Evolutionary conservation across 2,888 invertebrate genomes (phyloP).

Genomic region (Mimas tiliae): DNA sequence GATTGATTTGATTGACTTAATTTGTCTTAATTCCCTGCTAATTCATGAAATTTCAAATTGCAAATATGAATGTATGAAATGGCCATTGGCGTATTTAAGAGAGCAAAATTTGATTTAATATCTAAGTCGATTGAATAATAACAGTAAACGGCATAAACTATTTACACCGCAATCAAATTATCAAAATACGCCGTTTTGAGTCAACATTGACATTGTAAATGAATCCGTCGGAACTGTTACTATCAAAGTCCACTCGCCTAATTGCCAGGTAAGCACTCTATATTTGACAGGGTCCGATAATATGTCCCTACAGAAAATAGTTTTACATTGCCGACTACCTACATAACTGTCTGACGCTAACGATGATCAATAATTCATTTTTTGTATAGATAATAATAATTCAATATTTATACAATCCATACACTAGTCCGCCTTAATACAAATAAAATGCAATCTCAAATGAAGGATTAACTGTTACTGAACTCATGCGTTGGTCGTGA

Average conservation of each 20-base stretch:
- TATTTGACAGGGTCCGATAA: not conserved
- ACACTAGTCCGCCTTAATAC: not conserved
- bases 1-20: too few species aligned
- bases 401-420: not conserved
- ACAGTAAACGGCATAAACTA: conserved; percentile 14
- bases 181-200: conserved; percentile 34
- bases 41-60: not conserved
- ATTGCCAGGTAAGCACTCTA: conserved; percentile 14
- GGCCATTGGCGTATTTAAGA: not conserved
- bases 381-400: too few species aligned
- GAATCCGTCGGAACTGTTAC: conserved; percentile 38
- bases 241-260: conserved; percentile 8
- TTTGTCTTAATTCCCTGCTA: too few species aligned
- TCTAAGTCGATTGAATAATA: conserved; percentile 6
- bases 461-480: conserved; percentile 18
- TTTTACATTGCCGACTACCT: not conserved
- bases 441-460: conserved; percentile 7
- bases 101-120: too few species aligned
- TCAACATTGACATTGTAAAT: conserved; percentile 53
- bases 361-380: too few species aligned
- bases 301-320: not conserved
- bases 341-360: too few species aligned
- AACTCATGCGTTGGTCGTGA: not conserved
- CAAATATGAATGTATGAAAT: not conserved
- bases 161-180: conserved; percentile 45